Evolutionary conservation across 2,797 vertebrate genomes (phyloP), one percentile per base, ranked within the genome.

Genomic region (Pangasius macronema): DNA sequence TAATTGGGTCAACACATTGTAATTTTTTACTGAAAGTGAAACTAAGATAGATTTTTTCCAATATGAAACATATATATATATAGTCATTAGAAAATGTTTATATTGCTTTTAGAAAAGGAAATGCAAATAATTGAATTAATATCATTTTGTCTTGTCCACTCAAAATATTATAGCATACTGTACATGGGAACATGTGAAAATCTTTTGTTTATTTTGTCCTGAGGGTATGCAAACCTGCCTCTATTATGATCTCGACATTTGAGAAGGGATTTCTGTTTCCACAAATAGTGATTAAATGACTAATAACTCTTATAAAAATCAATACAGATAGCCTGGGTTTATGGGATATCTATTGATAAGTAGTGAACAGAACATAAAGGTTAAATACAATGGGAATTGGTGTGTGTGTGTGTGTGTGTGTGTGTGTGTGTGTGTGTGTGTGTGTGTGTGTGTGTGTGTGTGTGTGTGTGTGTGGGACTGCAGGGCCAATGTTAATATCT

Each of bases 401-500:
- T 36, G n/a, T 68, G 65, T 33, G 14, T 68, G 30, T 68, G 65
- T 67, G 67, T 39, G 67, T 73, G 27, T 75, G 72, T 49, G 70
- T 73, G 39, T 73, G 39, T 46, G 70, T 73, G 39, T 70, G 36
- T 39, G 68, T 68, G 30, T 42, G 68, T 39, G 68, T 42, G 33
- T 42, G 16, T 42, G 68, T 42, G 16, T 42, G 68, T 76, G 73
- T 46, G 36, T 51, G 13, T 70, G 39, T 33, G 27, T 53, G 30
- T 13, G 33, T n/a, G 16, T 68, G 24, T 88, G 57, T 46, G 39
- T 86, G 10, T 85, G 14, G 33, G 30, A n/a, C 67, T 85, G 75
- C 92, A 99, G 99, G 98, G 90, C 99, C 99, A 0, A 97, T 99
- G 87, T 93, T 99, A 94, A 96, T 99, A 95, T 99, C 98, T 0